Evolutionary conservation across 2,888 invertebrate genomes (phyloP), one percentile per base, ranked within the genome.

Genomic region (Andrena flavipes): DNA sequence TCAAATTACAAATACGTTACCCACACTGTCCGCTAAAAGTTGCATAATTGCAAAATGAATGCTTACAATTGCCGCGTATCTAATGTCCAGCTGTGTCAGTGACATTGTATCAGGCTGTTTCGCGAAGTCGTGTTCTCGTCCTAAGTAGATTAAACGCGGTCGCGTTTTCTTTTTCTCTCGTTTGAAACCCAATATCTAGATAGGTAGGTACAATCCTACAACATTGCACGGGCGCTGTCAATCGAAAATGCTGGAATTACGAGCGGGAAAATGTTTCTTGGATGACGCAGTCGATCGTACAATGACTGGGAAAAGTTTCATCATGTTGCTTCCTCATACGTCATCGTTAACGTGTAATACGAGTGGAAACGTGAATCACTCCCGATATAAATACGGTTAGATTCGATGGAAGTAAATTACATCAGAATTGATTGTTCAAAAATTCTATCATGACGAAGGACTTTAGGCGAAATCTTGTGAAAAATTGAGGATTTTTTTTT

Each of bases 81-180:
- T 65, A 49, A 8, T 59, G n/a, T 80, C 79, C 26, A 20, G 59
- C 54, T 65, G 33, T 56, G 51, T 79, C 80, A 64, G 64, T 70
- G 59, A 79, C 20, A 70, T 80, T 56, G 30, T 77, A 78, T 70
- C 79, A 60, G 26, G 4, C 49, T 20, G 10, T 20, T 60, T 42
- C 56, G 30, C 33, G 33, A 60, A 65, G 70, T 70, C 64, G n/a
- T 49, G 48, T 51, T 64, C 56, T 51, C 56, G 10, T 10, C n/a
- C 4, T 42, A 16, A 30, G 60, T n/a, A 60, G 6, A 60, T 65
- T 35, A 65, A 23, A 23, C n/a, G 30, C 8, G 23, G 60, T 30
- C 30, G 26, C 10, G 29, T 64, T 56, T 20, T 20, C 35, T 20
- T 0, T n/a, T 35, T 42, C 23, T 54, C 33, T 13, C 6, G 6